Evolutionary conservation across 1,140 invertebrate species (phyloP).

Genomic region (Ganaspis sp.): DNA sequence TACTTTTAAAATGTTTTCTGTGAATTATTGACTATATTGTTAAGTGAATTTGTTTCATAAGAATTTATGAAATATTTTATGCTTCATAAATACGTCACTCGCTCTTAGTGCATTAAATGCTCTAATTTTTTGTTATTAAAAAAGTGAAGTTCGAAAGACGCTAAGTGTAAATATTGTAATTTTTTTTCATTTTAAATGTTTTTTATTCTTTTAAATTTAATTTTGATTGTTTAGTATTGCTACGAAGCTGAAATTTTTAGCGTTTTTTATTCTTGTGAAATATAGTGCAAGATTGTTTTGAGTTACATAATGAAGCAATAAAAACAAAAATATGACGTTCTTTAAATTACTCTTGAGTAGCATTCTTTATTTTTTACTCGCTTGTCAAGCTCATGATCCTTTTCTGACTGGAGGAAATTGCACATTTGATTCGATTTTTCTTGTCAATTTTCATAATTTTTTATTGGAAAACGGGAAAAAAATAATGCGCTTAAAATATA

Average conservation of each 20-base stretch:
- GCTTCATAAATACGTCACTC: constrained; percentile 2
- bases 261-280: neutral
- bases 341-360: neutral
- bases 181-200: neutral
- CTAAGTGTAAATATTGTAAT: neutral
- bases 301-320: constrained; percentile 18
- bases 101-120: neutral
- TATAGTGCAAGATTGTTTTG: neutral
- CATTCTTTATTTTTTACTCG: neutral
- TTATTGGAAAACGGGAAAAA: neutral
- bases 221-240: neutral
- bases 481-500: too few relatives aligned
- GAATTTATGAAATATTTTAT: neutral
- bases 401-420: neutral
- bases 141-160: neutral
- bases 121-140: neutral
- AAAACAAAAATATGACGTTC: constrained; percentile 5
- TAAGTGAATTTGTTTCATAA: neutral
- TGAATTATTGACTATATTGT: neutral
- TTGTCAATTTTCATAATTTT: neutral
- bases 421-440: neutral
- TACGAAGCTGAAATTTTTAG: neutral
- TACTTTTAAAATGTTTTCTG: neutral
- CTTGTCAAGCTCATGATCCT: neutral
- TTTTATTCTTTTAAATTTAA: too few relatives aligned